Evolutionary conservation across 2,113 vertebrate genomes (phyloP), one percentile per base, ranked within the genome.

Genomic region (Nansenia antarctica): DNA sequence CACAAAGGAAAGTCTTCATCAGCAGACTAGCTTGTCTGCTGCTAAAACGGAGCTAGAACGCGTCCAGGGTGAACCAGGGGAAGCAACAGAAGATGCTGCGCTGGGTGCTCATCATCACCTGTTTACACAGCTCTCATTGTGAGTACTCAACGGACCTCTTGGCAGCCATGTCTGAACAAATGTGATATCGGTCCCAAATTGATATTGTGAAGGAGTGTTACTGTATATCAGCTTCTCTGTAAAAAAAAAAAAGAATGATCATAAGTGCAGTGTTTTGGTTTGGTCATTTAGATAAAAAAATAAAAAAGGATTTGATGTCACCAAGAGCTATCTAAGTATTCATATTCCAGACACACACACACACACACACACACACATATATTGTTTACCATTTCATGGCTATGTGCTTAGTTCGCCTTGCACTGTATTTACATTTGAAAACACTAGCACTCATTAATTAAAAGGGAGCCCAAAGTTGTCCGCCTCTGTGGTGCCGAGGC

Each of bases 381-480:
- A n/a, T n/a, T 24, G 20, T 39, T 62, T 62, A 24, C 14, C 34
- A 39, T 45, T 45, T 64, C 26, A 29, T 30, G 15, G 22, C n/a
- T 26, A 34, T 9, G 31, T 5, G 39, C 24, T 12, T 12, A 6
- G 22, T 31, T 15, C 20, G 24, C 34, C 14, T 9, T 22, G 6
- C 5, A 20, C 62, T 31, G 2, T 65, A 72, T 77, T 69, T 69
- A 65, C 54, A 72, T 53, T 18, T 45, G 39, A 71, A 84, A 83
- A 85, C 63, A 67, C 27, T 42, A 65, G 61, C 37, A 49, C 72
- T 86, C 77, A 85, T 89, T 88, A 88, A 86, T 88, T 88, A 88
- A 85, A 88, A n/a, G 67, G 65, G 64, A 79, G 69, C 83, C 65
- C 73, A 84, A 81, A 83, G 83, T 84, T 85, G 67, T 66, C 70